Evolutionary conservation across 2,113 vertebrate genomes (phyloP), one percentile per base, ranked within the genome.

Genomic region (Chroicocephalus ridibundus): DNA sequence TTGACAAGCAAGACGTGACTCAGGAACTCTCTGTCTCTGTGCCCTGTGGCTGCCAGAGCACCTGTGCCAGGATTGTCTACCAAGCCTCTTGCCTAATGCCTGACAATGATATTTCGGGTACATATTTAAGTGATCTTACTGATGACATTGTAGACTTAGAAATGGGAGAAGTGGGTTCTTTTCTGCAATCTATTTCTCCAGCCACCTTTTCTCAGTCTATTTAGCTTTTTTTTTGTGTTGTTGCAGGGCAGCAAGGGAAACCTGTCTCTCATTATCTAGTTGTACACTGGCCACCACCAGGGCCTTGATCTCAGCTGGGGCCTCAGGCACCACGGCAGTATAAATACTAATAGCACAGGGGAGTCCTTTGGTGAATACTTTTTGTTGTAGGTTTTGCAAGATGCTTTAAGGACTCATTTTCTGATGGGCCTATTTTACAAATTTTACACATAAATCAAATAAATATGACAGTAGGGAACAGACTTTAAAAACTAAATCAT

Each of bases 251-350:
- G 91, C 1, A 12, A 94, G 60, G 84, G 82, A 97, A 97, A 97
- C 93, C 96, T 97, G 97, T 97, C 87, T 97, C 96, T 95, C 94
- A 97, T 96, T 97, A 97, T 95, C 89, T 95, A 76, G 89, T 96
- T 96, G 96, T 97, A 93, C 93, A 76, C 83, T 91, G 83, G 77
- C 91, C 91, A 97, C 95, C 95, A 95, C 95, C 2, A 0, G 46
- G 84, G 87, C 93, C 96, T 95, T 97, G 95, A 94, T 96, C 96
- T 97, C 85, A 94, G 91, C 88, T 96, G 93, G 87, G 92, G 93
- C 95, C 94, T 92, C 93, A 88, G 97, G 90, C 88, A 93, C 83
- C 94, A 91, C 82, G 90, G 92, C 85, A 96, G 65, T 69, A 61
- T 69, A 97, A 97, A 96, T 95, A 92, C 87, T 95, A 61, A 91